Conservation (phyloP, 2,113 vertebrate genomes). For the Copsychus sechellarum region DNA sequence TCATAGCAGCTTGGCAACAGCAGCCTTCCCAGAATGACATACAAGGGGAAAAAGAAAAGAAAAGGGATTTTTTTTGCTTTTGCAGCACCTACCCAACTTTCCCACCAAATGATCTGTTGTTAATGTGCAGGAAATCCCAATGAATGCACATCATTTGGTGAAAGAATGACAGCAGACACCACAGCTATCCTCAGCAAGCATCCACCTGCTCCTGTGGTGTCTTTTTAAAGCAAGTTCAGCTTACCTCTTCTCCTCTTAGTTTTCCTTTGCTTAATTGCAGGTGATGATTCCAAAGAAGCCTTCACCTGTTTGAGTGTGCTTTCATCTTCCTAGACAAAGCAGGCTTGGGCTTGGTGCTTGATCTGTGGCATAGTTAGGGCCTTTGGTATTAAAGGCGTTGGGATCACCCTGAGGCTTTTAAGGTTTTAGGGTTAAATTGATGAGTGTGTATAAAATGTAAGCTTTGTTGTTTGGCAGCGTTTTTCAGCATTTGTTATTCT, state of each 20-base stretch:
- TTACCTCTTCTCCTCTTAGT: slow-evolving; percentile 71
- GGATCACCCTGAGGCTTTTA: slow-evolving; percentile 76
- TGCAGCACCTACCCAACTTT: not conserved
- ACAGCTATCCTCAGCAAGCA: slow-evolving; percentile 55
- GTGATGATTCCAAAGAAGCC: slow-evolving; percentile 79
- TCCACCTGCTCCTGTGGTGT: slow-evolving; percentile 72
- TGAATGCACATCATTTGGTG: slow-evolving; percentile 30
- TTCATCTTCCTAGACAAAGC: slow-evolving; percentile 82
- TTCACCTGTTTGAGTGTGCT: slow-evolving; percentile 75
- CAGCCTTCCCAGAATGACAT: not conserved
- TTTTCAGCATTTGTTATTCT: slow-evolving; percentile 72
- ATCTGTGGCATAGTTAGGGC: slow-evolving; percentile 72
- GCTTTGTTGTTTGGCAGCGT: slow-evolving; percentile 80
- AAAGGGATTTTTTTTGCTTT: not conserved
- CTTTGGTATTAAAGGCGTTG: slow-evolving; percentile 76
- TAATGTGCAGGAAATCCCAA: slow-evolving; percentile 46
- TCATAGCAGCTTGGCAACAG: not conserved
- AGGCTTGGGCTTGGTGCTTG: slow-evolving; percentile 77
- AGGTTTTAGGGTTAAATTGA: slow-evolving; percentile 76
- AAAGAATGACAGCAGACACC: slow-evolving; percentile 65
- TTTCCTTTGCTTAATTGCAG: slow-evolving; percentile 79
- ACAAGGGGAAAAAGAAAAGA: not conserved
- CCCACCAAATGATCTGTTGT: slow-evolving; percentile 31
- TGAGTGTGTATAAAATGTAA: slow-evolving; percentile 76
- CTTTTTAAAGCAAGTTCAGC: slow-evolving; percentile 71